Evolutionary conservation across 2,113 vertebrate genomes (phyloP), one percentile per base, ranked within the genome.

Genomic region (Rhinichthys klamathensis): DNA sequence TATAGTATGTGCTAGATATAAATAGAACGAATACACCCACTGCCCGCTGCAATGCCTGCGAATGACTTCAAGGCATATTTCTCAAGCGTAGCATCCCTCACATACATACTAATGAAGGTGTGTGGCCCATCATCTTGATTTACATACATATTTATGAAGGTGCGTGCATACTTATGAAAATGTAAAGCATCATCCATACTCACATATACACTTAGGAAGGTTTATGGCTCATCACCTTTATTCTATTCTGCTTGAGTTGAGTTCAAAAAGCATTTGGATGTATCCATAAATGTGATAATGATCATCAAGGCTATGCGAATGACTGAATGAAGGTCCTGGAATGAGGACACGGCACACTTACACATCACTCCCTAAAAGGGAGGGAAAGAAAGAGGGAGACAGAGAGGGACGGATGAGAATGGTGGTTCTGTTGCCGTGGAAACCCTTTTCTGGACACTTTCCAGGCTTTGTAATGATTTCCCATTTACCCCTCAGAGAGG

Each of bases 401-500:
- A 82, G 84, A 82, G 84, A 25, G 15, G 79, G 63, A 74, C 0
- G 85, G 93, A 87, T 49, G 61, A 60, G 81, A 78, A 69, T 72
- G 38, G 58, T 61, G 76, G 76, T 75, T 63, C 61, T 81, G 88
- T 95, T 94, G 92, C 94, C 91, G 6, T 92, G 93, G 94, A 91
- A 93, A 95, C 94, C 82, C 81, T 86, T 1, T 77, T 91, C 90
- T 94, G 93, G 93, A 92, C 90, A 90, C 88, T 93, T 93, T 90
- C 93, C 93, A 94, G 88, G 90, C 92, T 92, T 91, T 90, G 90
- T 93, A 94, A 94, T 94, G 92, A 92, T 92, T 93, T 93, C 90
- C 89, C 90, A 93, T 94, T 89, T 92, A 89, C 90, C 90, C 89
- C 83, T 83, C 86, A 12, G 86, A 88, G 87, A 86, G 87, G 84